Conservation (phyloP, 2,113 vertebrate species). For the Origma solitaria region DNA sequence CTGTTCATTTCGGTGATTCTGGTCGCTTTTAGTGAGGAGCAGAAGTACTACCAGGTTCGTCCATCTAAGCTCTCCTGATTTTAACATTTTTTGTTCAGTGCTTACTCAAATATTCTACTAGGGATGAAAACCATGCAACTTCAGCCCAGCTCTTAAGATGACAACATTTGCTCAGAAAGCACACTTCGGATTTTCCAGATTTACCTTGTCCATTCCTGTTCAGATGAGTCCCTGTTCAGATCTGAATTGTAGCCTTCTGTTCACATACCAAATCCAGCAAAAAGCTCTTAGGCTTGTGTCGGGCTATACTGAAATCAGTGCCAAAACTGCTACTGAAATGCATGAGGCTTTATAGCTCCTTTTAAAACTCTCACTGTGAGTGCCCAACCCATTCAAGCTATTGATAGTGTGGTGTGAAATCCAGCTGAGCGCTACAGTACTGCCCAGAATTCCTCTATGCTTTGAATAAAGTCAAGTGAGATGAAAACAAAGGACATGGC, state of each 20-base stretch:
- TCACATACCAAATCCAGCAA: neutral
- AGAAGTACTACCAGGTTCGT: slow-evolving; percentile 85
- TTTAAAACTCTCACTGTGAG: neutral
- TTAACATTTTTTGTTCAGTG: neutral
- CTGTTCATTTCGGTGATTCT: slow-evolving; percentile 95
- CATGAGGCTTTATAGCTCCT: neutral
- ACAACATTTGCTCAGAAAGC: neutral
- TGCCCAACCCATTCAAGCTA: neutral
- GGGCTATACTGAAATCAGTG: neutral
- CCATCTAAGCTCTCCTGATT: neutral
- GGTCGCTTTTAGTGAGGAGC: slow-evolving; percentile 92
- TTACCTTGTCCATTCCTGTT: neutral
- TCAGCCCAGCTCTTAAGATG: neutral
- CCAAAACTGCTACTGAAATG: neutral
- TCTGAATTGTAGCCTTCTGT: neutral
- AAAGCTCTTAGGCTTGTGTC: neutral
- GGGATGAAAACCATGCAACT: neutral
- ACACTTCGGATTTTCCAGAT: neutral
- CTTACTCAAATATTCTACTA: neutral
- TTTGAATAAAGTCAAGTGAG: neutral
- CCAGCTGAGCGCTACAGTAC: neutral
- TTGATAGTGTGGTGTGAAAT: neutral
- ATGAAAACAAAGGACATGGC: neutral
- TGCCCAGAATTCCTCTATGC: neutral
- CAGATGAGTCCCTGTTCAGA: neutral